phyloP scores from a whole-genome alignment of 2,113 vertebrate genomes.

The Balaeniceps rex region DNA sequence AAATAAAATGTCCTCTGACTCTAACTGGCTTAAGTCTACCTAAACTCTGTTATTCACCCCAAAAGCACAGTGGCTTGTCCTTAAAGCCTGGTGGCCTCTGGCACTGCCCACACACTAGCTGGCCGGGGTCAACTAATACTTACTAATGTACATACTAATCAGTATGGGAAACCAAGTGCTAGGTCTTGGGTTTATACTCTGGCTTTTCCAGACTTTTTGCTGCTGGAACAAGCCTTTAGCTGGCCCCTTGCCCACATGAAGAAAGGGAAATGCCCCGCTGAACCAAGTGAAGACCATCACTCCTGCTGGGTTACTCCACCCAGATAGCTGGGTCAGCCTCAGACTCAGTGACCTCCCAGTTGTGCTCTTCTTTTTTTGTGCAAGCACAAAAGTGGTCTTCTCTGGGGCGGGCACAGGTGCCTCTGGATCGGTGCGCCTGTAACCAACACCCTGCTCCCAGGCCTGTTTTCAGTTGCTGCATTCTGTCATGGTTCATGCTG shows the following conservation, averaged over 20 bases:
- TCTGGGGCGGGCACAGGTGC: accelerated
- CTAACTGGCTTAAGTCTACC: not conserved
- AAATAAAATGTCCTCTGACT: not conserved
- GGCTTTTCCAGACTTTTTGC: not conserved
- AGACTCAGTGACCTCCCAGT: not conserved
- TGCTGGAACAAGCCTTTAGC: not conserved
- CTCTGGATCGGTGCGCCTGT: not conserved
- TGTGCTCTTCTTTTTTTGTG: not conserved
- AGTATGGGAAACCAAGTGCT: not conserved
- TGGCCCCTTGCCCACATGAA: not conserved
- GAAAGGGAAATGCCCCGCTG: not conserved
- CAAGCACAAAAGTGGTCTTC: not conserved
- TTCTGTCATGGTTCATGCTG: not conserved
- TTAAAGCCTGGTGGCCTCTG: not conserved
- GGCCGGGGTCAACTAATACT: not conserved
- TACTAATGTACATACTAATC: not conserved
- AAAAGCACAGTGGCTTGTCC: not conserved
- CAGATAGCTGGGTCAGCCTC: not conserved
- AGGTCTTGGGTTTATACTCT: not conserved
- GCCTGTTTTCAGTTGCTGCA: not conserved
- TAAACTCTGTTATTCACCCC: not conserved
- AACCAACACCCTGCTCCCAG: not conserved
- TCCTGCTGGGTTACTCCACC: accelerated
- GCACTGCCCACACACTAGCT: not conserved
- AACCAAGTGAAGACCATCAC: not conserved